These are phyloP conservation scores for Melanotus villosus DNA, from an alignment of 2,888 invertebrate genomes.

Conservation along the genomic window DNA sequence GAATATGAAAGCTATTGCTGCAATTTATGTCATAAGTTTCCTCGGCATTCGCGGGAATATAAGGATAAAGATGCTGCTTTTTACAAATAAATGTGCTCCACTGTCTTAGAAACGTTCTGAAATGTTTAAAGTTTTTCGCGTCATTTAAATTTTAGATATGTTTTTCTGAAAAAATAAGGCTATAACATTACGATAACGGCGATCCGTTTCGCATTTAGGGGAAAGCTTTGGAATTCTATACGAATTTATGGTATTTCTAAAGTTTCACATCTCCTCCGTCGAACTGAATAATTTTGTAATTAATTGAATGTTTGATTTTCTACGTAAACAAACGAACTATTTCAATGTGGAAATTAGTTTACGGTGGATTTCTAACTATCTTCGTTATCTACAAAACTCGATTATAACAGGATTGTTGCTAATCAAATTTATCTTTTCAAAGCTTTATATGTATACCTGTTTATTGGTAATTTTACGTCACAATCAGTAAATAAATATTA, in stretches of 20 bases:
- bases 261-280: background rate
- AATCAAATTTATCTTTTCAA: no score
- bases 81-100: constrained; percentile 40
- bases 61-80: constrained; percentile 46
- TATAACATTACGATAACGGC: background rate
- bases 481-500: no score
- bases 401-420: no score
- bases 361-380: background rate
- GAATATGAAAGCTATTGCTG: constrained; percentile 56
- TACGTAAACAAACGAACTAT: background rate
- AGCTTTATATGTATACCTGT: no score
- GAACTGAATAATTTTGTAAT: constrained; percentile 12
- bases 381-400: no score
- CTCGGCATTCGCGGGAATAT: constrained; percentile 46
- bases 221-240: background rate
- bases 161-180: constrained; percentile 17
- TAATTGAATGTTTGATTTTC: constrained; percentile 12
- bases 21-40: constrained; percentile 56
- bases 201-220: background rate
- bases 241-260: background rate
- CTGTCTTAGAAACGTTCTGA: constrained; percentile 31
- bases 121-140: constrained; percentile 40
- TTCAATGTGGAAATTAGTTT: background rate
- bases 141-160: constrained; percentile 38
- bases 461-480: no score